A percentile compares a stretch with the other conserved stretches of the same genome.
phyloP scores from a whole-genome alignment of 2,113 vertebrate genomes.

The Protomyctophum bolini region DNA sequence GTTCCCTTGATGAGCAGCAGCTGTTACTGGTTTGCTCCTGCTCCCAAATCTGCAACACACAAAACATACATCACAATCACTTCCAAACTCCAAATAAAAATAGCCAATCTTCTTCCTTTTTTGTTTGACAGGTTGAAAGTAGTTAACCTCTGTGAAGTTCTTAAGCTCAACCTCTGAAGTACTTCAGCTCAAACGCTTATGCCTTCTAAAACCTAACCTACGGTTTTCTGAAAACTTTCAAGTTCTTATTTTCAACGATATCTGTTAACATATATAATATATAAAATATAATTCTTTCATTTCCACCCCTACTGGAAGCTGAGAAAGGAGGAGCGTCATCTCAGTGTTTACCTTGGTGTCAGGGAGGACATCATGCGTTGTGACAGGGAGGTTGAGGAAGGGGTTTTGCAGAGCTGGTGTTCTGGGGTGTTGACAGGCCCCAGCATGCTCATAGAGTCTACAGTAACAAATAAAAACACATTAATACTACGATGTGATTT shows the following conservation, averaged over 20 bases:
- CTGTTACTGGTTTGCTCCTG: slow-evolving; percentile 87
- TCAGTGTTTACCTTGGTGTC: slow-evolving; percentile 86
- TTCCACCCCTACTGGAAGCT: no score
- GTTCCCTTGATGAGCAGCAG: slow-evolving; percentile 83
- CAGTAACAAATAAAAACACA: slow-evolving; percentile 14
- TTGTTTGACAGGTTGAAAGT: background rate
- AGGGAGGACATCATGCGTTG: slow-evolving; percentile 87
- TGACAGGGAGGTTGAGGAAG: slow-evolving; percentile 91
- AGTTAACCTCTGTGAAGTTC: slow-evolving; percentile 16
- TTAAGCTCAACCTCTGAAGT: slow-evolving; percentile 14
- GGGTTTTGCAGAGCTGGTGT: slow-evolving; percentile 90
- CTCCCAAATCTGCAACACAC: slow-evolving; percentile 86
- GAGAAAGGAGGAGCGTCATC: background rate
- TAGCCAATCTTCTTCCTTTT: slow-evolving; percentile 14
- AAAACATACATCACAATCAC: background rate
- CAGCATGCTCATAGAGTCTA: slow-evolving; percentile 81
- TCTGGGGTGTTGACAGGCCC: slow-evolving; percentile 95
- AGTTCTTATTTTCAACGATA: no score
- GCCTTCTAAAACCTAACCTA: background rate
- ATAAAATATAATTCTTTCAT: no score
- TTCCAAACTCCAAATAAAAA: slow-evolving; percentile 1
- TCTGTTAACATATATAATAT: background rate
- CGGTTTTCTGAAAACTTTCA: background rate
- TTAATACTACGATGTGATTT: background rate
- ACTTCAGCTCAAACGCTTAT: no score